Conservation (phyloP, 2,797 vertebrate species). For the Macropodus opercularis region DNA sequence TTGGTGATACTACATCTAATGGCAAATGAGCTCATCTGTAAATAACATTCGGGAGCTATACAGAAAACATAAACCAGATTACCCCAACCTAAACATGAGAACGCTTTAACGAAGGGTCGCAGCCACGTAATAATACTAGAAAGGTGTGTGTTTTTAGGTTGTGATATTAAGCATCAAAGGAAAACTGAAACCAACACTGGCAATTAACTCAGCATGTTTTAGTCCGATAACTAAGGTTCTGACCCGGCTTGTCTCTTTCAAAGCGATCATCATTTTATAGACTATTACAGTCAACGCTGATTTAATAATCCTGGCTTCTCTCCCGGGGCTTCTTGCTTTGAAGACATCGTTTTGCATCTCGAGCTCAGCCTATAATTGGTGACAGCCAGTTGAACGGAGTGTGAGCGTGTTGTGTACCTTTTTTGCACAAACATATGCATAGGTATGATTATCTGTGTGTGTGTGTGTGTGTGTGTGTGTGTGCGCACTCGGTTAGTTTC, state of each 20-base stretch:
- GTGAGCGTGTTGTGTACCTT: not conserved
- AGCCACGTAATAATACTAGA: not conserved
- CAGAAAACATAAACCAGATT: not conserved
- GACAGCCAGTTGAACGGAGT: conserved; percentile 16
- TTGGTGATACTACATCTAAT: conserved; percentile 26
- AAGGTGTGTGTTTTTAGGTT: not conserved
- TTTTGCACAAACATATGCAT: not conserved
- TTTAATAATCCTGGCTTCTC: conserved; percentile 27
- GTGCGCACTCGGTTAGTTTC: conserved; percentile 11
- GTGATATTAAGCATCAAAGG: not conserved
- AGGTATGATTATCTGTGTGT: conserved; percentile 6
- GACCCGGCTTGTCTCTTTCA: conserved; percentile 4
- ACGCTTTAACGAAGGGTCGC: not conserved
- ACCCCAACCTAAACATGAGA: not conserved
- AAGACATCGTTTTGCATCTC: conserved; percentile 19
- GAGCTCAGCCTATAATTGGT: conserved; percentile 53
- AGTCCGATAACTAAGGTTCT: not conserved
- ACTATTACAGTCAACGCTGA: conserved; percentile 20
- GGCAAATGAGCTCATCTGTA: not conserved
- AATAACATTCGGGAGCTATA: not conserved
- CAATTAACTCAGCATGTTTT: conserved; percentile 1
- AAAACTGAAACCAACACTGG: not conserved
- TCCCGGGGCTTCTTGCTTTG: conserved; percentile 35
- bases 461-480: not conserved
- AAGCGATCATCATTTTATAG: conserved; percentile 10